Conservation (phyloP, 2,797 vertebrate genomes). For the Coluber constrictor region DNA sequence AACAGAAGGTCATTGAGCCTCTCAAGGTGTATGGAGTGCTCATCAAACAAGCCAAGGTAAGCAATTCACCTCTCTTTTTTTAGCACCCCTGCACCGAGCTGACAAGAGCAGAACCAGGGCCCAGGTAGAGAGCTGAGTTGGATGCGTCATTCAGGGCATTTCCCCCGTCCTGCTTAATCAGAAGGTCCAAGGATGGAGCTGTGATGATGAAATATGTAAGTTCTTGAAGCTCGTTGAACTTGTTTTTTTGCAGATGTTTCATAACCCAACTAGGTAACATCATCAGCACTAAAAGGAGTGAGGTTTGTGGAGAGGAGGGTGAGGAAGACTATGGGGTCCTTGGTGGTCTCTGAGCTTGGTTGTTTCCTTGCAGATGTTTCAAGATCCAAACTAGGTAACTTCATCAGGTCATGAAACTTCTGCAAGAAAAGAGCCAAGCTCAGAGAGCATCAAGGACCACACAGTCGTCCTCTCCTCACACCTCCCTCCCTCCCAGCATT, state of each 20-base stretch:
- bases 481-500: neutral
- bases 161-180: neutral
- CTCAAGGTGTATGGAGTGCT: slow-evolving; percentile 69
- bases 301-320: neutral
- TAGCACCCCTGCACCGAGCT: neutral
- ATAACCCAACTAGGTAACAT: neutral
- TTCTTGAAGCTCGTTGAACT: neutral
- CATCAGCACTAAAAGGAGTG: neutral
- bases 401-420: neutral
- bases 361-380: neutral
- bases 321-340: neutral
- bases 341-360: neutral
- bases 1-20: slow-evolving; percentile 70
- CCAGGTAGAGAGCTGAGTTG: neutral
- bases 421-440: neutral
- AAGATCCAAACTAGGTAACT: neutral
- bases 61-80: neutral
- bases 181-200: neutral
- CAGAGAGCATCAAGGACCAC: neutral
- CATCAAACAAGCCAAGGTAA: slow-evolving; percentile 71
- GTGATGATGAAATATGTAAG: neutral
- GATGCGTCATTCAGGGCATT: neutral
- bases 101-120: neutral
- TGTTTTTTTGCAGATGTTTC: neutral
- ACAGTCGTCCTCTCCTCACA: neutral